These are phyloP conservation scores for Papilio helenus DNA, from an alignment of 1,140 invertebrate genomes.

Conservation along the genomic window DNA sequence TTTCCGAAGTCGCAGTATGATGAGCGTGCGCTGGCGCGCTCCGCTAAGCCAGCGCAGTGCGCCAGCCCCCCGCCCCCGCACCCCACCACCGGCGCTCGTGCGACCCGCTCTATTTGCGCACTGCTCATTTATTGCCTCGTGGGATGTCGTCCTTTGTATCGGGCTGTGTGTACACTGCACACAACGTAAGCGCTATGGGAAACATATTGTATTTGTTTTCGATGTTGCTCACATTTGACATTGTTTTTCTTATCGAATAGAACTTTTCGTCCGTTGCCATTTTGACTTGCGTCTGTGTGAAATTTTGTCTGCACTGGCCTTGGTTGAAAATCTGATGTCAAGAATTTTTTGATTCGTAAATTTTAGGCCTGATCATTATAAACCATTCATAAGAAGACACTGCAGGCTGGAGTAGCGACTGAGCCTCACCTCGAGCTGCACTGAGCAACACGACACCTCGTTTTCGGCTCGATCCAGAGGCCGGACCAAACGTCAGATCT, in stretches of 20 bases:
- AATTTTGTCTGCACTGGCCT: background rate
- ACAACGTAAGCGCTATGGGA: conserved; percentile 27
- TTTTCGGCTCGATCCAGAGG: too few relatives aligned
- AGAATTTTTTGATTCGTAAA: too few relatives aligned
- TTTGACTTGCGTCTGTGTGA: background rate
- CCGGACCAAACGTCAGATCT: background rate
- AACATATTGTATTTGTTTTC: conserved; percentile 25
- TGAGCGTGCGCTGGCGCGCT: conserved; percentile 1
- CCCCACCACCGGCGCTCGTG: background rate
- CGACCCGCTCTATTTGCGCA: conserved; percentile 15
- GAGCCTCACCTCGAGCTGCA: too few relatives aligned
- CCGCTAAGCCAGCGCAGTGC: too few relatives aligned
- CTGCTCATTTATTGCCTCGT: conserved; percentile 22
- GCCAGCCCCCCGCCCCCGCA: too few relatives aligned
- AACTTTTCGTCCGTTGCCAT: background rate
- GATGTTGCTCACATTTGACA: background rate
- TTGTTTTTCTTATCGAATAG: conserved; percentile 15
- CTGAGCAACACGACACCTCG: too few relatives aligned
- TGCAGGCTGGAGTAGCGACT: too few relatives aligned
- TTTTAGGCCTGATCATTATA: too few relatives aligned
- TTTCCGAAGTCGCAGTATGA: too few relatives aligned
- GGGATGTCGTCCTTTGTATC: conserved; percentile 33
- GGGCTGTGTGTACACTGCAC: conserved; percentile 1
- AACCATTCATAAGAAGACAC: too few relatives aligned
- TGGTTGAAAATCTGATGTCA: background rate